Conservation (phyloP, 2,797 vertebrate genomes). For the Sebastiscus tertius region DNA sequence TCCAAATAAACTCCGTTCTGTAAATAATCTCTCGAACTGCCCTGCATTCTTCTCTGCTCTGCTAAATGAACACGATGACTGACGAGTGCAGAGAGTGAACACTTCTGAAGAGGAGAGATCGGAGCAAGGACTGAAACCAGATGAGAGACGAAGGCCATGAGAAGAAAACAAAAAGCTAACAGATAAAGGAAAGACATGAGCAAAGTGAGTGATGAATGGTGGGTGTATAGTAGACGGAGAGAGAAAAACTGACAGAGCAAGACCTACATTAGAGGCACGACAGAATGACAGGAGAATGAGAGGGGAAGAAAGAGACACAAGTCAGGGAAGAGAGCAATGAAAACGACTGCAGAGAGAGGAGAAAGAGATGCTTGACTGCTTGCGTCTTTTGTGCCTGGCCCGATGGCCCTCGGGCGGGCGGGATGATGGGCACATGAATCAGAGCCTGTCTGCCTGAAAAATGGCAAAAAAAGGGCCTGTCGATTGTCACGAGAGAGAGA, state of each 20-base stretch:
- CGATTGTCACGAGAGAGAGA: slow-evolving; percentile 44
- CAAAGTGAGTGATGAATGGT: slow-evolving; percentile 30
- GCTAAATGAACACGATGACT: neutral
- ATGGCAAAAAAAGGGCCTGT: slow-evolving; percentile 38
- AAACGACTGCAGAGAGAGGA: slow-evolving; percentile 46
- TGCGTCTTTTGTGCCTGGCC: slow-evolving; percentile 67
- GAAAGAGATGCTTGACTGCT: slow-evolving; percentile 69
- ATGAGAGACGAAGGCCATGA: neutral
- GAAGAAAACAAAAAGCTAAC: slow-evolving; percentile 6
- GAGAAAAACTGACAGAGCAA: slow-evolving; percentile 22
- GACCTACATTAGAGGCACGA: neutral
- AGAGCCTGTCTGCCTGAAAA: slow-evolving; percentile 65
- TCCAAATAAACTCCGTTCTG: slow-evolving; percentile 24
- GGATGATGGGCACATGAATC: slow-evolving; percentile 79
- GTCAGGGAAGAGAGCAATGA: slow-evolving; percentile 38
- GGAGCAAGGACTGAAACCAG: neutral
- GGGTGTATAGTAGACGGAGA: neutral
- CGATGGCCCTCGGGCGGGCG: slow-evolving; percentile 57
- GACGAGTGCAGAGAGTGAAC: neutral
- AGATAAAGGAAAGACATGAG: slow-evolving; percentile 19
- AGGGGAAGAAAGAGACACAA: slow-evolving; percentile 50
- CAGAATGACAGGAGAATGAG: slow-evolving; percentile 36
- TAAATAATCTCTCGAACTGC: slow-evolving; percentile 16
- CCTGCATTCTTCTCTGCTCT: slow-evolving; percentile 2
- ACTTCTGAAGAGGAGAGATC: neutral